Base-by-base conservation (phyloP, 2,797 vertebrate species). In the Rhabdophis nuchalis region DNA sequence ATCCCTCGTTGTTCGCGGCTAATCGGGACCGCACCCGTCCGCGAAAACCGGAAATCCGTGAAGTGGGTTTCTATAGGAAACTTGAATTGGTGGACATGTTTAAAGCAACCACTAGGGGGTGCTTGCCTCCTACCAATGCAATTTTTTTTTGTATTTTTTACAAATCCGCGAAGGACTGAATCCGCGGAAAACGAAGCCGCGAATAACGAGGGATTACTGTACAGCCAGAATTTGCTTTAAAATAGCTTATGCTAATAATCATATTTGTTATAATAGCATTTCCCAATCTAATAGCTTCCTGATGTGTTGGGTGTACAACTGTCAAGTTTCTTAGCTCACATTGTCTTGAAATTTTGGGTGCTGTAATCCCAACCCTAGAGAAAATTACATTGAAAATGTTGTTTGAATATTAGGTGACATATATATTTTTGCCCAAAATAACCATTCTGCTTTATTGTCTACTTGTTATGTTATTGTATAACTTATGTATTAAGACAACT, bases 161-260 rank as follows among this genome's bases (percentile, higher is more conserved):
- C n/a, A n/a, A n/a, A n/a, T n/a, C n/a, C n/a, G n/a, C n/a, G n/a
- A n/a, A n/a, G n/a, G n/a, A n/a, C n/a, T n/a, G n/a, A n/a, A n/a
- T n/a, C n/a, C n/a, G n/a, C n/a, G n/a, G n/a, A n/a, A n/a, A n/a
- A n/a, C n/a, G n/a, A n/a, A n/a, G n/a, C n/a, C n/a, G n/a, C n/a
- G n/a, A n/a, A n/a, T n/a, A n/a, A n/a, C n/a, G n/a, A n/a, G n/a
- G n/a, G n/a, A n/a, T n/a, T n/a, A n/a, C n/a, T n/a, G n/a, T n/a
- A n/a, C n/a, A 46, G 89, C 52, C 90, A 20, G 56, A 60, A 50
- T 60, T 92, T 92, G 86, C 29, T 27, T 96, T 27, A 92, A 68
- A 93, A 90, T 92, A 52, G 23, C 57, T 4, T n/a, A 13, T 29
- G 13, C n/a, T 60, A 85, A 29, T 91, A 87, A 91, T 92, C 92